A percentile compares a stretch with the other conserved stretches of the same genome.
These are phyloP conservation scores for Trissoscelio sp. DNA, from an alignment of 2,888 invertebrate species.

Conservation along the genomic window DNA sequence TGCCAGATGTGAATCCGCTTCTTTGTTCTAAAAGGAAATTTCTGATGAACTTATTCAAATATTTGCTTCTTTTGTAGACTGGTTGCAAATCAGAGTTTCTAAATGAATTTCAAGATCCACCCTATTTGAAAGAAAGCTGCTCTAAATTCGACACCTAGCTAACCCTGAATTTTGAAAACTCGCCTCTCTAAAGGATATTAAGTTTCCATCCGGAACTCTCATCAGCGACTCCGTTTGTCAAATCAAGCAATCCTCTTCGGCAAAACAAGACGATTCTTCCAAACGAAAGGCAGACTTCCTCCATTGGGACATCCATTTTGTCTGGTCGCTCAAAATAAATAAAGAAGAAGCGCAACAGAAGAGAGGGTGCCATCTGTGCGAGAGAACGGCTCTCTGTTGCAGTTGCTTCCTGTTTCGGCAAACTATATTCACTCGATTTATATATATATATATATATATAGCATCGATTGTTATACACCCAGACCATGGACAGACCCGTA, in stretches of 20 bases:
- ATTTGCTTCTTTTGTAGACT: too few relatives aligned
- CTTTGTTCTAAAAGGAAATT: too few relatives aligned
- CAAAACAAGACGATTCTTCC: slow-evolving; percentile 2
- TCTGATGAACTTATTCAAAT: too few relatives aligned
- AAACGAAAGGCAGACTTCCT: slow-evolving; percentile 14
- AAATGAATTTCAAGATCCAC: too few relatives aligned
- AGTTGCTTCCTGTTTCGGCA: slow-evolving; percentile 38
- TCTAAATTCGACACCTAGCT: too few relatives aligned
- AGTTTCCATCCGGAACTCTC: not conserved
- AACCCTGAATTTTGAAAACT: too few relatives aligned
- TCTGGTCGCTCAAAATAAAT: slow-evolving; percentile 34
- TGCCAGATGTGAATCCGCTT: too few relatives aligned
- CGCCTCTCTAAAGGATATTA: too few relatives aligned
- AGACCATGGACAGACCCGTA: slow-evolving; percentile 41
- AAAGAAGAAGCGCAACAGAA: slow-evolving; percentile 15
- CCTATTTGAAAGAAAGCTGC: too few relatives aligned
- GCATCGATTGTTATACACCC: slow-evolving; percentile 65
- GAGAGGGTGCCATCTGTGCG: slow-evolving; percentile 24
- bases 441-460: too few relatives aligned
- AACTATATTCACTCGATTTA: slow-evolving; percentile 43
- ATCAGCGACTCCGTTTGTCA: slow-evolving; percentile 19
- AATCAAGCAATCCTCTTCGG: slow-evolving; percentile 1
- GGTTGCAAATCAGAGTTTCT: too few relatives aligned
- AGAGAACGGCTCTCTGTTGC: slow-evolving; percentile 12
- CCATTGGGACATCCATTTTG: slow-evolving; percentile 33